Evolutionary conservation across 92 coral and sea anemone species (phyloP), one percentile per base, ranked within the genome.

Genomic region (Pocillopora grandis): DNA sequence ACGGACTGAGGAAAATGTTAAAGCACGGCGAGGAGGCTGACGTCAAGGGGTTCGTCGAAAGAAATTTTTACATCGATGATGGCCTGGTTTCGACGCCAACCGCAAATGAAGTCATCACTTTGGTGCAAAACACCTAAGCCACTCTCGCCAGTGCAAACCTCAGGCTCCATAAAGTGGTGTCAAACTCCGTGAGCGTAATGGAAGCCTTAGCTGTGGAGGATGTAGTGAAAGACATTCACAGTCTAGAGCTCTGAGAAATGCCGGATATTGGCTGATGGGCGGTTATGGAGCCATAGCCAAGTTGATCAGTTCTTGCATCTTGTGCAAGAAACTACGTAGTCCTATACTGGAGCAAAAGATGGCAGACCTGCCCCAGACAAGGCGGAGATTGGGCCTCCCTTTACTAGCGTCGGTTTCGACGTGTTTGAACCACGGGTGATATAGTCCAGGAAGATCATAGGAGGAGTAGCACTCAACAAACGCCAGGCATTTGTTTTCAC

Each of bases 201-300:
- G 18, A 76, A 57, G 79, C 79, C 66, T 58, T 76, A 21, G n/a
- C 64, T 62, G 14, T 21, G 14, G 55, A 57, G 9, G 79, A 58
- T 49, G 8, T 76, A 14, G 31, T 55, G n/a, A 58, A 76, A 31
- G 80, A 27, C 67, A 75, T 75, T n/a, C 65, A 49, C 21, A 76
- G 80, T 31, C 12, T 76, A 13, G 80, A 58, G 27, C 27, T 27
- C 27, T 27, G 27, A 27, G 27, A 27, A 27, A 27, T 27, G 27
- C 27, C 27, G 27, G 0, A 27, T 27, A 27, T 27, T 27, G 27
- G 27, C 27, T 27, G 27, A 27, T 27, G 1, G 1, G 27, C 27
- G 1, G 27, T 1, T 0, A 27, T 27, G 27, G 27, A 27, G 27
- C 27, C 27, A 27, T 27, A 27, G 27, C 27, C 27, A 27, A 27